These are phyloP conservation scores for Oreochromis mossambicus DNA, from an alignment of 2,797 vertebrate genomes.

Conservation along the genomic window DNA sequence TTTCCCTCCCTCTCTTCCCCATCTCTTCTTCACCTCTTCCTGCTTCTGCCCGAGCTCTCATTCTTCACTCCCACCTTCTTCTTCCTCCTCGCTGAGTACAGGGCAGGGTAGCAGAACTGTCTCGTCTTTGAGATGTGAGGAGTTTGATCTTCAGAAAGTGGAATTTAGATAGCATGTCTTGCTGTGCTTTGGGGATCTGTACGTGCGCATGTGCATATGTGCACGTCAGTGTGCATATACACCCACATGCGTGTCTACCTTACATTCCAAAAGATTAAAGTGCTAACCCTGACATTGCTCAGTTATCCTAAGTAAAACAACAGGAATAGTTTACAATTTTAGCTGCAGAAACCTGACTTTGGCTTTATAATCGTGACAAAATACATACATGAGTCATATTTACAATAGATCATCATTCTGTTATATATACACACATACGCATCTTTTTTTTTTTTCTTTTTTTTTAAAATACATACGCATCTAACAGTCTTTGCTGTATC, in stretches of 20 bases:
- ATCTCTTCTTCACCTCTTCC: conserved; percentile 33
- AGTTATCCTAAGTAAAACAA: conserved; percentile 44
- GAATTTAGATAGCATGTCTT: conserved; percentile 57
- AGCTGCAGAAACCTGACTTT: conserved; percentile 3
- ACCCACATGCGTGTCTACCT: conserved; percentile 29
- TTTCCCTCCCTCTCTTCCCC: conserved; percentile 8
- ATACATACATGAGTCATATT: conserved; percentile 21
- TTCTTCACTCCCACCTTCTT: conserved; percentile 39
- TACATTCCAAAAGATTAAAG: conserved; percentile 56
- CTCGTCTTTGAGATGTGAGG: conserved; percentile 62
- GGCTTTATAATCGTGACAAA: conserved; percentile 14
- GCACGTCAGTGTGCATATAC: neutral
- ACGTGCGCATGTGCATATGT: conserved; percentile 1
- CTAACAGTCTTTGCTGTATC: neutral
- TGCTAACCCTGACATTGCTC: conserved; percentile 2
- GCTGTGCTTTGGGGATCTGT: conserved; percentile 50
- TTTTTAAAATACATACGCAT: neutral
- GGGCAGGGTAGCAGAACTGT: conserved; percentile 59
- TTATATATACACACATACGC: neutral
- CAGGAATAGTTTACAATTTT: conserved; percentile 23
- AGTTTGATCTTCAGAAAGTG: conserved; percentile 68
- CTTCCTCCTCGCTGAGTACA: conserved; percentile 43
- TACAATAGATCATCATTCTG: neutral
- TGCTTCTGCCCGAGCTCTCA: conserved; percentile 13
- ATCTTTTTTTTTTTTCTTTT: too few relatives aligned